A percentile compares a stretch with the other conserved stretches of the same genome.
phyloP scores from a whole-genome alignment of 1,140 invertebrate genomes.

The Drosophila lacteicornis region DNA sequence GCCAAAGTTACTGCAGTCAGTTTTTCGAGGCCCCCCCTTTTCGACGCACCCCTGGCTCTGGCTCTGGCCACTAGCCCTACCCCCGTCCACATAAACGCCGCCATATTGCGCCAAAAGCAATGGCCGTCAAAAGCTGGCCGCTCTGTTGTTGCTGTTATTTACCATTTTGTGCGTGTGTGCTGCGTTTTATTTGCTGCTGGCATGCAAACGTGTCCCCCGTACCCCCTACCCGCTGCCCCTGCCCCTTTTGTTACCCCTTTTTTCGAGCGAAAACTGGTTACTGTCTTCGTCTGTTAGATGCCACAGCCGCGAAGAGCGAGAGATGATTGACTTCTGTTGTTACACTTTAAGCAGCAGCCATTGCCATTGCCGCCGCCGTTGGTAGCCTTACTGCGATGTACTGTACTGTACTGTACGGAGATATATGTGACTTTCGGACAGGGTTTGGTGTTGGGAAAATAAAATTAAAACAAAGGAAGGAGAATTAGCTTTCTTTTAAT shows the following conservation, averaged over 20 bases:
- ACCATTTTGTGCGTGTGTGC: constrained; percentile 75
- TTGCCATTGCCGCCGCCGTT: constrained; percentile 27
- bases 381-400: constrained; percentile 2
- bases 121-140: constrained; percentile 66
- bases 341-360: constrained; percentile 69
- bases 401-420: not conserved
- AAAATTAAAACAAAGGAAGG: not conserved
- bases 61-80: not conserved
- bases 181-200: constrained; percentile 76
- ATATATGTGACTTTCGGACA: not conserved
- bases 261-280: constrained; percentile 26
- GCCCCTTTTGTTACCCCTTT: not conserved
- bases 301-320: constrained; percentile 16
- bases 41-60: not conserved
- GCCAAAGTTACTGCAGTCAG: constrained; percentile 52
- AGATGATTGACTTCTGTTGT: constrained; percentile 76
- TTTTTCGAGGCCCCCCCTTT: constrained; percentile 7
- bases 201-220: constrained; percentile 66
- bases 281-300: constrained; percentile 48
- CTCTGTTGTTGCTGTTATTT: constrained; percentile 40
- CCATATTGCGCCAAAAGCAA: constrained; percentile 71
- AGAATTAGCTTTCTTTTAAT: no score
- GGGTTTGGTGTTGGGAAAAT: not conserved
- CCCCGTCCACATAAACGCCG: constrained; percentile 15
- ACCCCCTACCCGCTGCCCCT: constrained; percentile 4